Evolutionary conservation across 2,888 invertebrate genomes (phyloP).

Genomic region (Aphidius colemani): DNA sequence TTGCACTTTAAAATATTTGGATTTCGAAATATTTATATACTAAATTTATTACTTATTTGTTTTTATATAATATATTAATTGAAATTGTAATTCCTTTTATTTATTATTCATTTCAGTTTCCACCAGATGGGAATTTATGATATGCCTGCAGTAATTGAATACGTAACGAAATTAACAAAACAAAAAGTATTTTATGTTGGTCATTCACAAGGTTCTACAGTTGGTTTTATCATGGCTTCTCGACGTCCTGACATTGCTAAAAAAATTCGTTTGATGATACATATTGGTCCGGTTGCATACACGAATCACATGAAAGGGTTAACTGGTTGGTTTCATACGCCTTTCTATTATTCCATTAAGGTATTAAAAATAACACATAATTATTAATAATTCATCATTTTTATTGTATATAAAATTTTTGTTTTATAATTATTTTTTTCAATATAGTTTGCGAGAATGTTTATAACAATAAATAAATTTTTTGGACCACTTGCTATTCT

Average conservation of each 20-base stretch:
- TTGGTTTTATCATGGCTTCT: conserved; percentile 74
- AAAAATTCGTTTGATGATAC: conserved; percentile 69
- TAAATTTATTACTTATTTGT: no score
- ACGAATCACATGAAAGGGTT: conserved; percentile 68
- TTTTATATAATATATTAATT: no score
- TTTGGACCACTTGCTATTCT: no score
- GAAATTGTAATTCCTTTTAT: no score
- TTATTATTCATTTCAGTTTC: conserved; percentile 65
- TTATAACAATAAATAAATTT: no score
- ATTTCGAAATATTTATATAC: no score
- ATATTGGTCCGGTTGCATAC: conserved; percentile 72
- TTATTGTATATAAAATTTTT: no score
- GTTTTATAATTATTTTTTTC: no score
- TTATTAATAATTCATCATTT: no score
- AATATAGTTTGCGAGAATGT: no score
- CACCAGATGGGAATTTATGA: conserved; percentile 89
- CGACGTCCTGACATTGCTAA: conserved; percentile 70
- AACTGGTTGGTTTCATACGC: conserved; percentile 66
- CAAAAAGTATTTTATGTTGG: conserved; percentile 45
- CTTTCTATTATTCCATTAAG: conserved; percentile 66
- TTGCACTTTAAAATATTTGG: no score
- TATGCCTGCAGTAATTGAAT: conserved; percentile 71
- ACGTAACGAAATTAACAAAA: conserved; percentile 61
- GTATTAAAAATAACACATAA: conserved; percentile 44
- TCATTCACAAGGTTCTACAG: conserved; percentile 68